These are phyloP conservation scores for Nanger granti DNA, from an alignment of 2,113 vertebrate species.

Conservation along the genomic window DNA sequence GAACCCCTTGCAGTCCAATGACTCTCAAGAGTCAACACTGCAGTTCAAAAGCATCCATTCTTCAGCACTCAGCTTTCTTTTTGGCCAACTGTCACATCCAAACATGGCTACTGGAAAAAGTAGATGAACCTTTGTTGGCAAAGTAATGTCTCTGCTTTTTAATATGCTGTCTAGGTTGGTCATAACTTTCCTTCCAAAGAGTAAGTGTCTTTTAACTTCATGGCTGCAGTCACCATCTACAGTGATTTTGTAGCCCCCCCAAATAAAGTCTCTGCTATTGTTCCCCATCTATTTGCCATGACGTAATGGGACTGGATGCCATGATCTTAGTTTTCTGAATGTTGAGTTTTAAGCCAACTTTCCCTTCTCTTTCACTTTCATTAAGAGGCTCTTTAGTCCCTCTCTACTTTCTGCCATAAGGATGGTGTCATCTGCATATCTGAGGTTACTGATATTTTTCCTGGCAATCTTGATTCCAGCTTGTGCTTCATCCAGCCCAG, in stretches of 20 bases:
- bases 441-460: no score
- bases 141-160: not conserved
- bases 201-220: not conserved
- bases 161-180: not conserved
- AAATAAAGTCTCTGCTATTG: not conserved
- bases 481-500: no score
- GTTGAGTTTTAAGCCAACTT: not conserved
- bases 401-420: not conserved
- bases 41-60: not conserved
- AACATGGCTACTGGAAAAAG: not conserved
- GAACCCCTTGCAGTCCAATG: not conserved
- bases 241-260: not conserved
- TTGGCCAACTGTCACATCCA: not conserved
- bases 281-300: not conserved
- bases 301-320: fast-evolving
- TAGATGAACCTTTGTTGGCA: not conserved
- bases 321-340: not conserved
- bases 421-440: no score
- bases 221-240: not conserved
- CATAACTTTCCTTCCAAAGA: not conserved
- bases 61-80: not conserved
- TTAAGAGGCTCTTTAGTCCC: not conserved
- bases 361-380: not conserved
- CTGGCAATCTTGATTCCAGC: no score
- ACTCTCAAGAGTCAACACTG: not conserved